Conservation (phyloP, 2,797 vertebrate genomes). For the Caiman crocodilus region DNA sequence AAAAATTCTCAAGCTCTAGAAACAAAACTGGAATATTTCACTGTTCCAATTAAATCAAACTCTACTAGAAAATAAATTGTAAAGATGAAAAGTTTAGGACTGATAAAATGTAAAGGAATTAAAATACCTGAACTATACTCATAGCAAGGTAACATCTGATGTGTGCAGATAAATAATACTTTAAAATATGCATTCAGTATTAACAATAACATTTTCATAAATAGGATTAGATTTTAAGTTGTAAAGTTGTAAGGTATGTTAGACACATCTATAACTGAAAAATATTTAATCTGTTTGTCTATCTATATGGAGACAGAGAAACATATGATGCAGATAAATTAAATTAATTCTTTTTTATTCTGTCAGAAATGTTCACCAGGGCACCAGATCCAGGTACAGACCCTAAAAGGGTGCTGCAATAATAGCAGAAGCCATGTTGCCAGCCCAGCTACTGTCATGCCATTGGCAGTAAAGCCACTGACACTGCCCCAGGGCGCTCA, state of each 20-base stretch:
- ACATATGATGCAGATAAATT: neutral
- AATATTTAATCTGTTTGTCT: no score
- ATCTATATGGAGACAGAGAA: neutral
- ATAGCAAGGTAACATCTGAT: conserved; percentile 18
- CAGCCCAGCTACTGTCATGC: no score
- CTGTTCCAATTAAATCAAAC: neutral
- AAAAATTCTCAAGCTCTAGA: neutral
- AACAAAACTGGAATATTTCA: neutral
- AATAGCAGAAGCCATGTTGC: no score
- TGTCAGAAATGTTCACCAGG: neutral
- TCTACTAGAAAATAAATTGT: neutral
- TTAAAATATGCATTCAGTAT: conserved; percentile 1
- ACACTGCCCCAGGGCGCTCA: no score
- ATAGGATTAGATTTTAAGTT: no score
- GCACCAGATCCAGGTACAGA: no score
- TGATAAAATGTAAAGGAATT: neutral
- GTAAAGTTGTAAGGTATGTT: no score
- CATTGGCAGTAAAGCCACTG: no score
- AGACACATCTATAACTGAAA: no score
- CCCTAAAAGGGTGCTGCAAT: no score
- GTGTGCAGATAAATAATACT: neutral
- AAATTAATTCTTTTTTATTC: conserved; percentile 16
- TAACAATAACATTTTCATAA: conserved; percentile 5
- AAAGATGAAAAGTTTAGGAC: neutral
- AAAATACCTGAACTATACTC: neutral